A percentile compares a stretch with the other conserved stretches of the same genome.
Conservation (phyloP, 2,113 vertebrate species). For the Toxostoma redivivum region DNA sequence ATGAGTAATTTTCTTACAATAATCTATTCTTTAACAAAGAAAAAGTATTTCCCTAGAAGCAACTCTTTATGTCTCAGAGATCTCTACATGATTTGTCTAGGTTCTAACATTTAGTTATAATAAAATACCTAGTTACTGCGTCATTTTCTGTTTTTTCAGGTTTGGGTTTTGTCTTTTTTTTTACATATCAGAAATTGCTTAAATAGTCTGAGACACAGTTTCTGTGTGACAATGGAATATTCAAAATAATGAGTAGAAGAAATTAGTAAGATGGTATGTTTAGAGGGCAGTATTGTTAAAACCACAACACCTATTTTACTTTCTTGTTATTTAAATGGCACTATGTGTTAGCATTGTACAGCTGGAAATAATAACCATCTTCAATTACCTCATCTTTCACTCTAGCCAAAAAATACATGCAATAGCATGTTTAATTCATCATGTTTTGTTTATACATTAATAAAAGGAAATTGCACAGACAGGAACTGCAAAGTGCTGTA, state of each 20-base stretch:
- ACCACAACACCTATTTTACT: constrained; percentile 37
- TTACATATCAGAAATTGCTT: neutral
- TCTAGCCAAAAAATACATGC: constrained; percentile 65
- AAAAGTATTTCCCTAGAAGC: neutral
- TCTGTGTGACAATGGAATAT: neutral
- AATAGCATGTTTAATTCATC: constrained; percentile 71
- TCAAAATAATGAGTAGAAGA: constrained; percentile 19
- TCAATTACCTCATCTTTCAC: constrained; percentile 67
- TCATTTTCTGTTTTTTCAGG: neutral
- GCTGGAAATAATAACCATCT: constrained; percentile 66
- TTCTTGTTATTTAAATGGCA: constrained; percentile 56
- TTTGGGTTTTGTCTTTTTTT: neutral
- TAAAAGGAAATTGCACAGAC: constrained; percentile 65
- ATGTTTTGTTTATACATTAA: constrained; percentile 69
- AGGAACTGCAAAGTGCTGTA: constrained; percentile 30
- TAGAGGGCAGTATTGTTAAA: constrained; percentile 42
- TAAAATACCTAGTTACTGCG: neutral
- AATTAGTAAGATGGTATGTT: constrained; percentile 18
- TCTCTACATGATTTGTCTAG: neutral
- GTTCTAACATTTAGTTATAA: neutral
- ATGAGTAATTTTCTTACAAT: neutral
- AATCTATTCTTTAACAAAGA: neutral
- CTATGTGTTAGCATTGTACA: constrained; percentile 17
- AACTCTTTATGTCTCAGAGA: neutral
- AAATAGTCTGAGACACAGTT: neutral